phyloP scores from a whole-genome alignment of 2,113 vertebrate genomes.

The Eretmochelys imbricata region DNA sequence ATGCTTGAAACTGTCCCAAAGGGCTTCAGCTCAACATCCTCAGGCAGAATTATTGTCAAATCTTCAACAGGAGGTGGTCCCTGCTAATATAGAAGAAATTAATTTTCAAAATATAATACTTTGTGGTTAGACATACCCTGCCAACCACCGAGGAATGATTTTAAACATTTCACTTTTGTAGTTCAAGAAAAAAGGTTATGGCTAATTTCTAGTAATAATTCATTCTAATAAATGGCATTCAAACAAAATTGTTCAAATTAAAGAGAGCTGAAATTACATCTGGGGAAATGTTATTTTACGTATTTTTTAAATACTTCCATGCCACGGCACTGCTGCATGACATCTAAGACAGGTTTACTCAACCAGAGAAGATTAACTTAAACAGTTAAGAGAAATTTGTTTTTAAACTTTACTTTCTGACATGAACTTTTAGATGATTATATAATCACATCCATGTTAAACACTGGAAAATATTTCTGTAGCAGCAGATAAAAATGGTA shows the following conservation, averaged over 20 bases:
- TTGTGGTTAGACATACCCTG: background rate
- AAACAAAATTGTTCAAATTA: background rate
- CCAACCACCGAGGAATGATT: background rate
- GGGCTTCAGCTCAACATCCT: conserved; percentile 83
- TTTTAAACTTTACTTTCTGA: background rate
- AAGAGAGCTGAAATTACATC: background rate
- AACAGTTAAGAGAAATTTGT: background rate
- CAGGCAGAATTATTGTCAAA: conserved; percentile 82
- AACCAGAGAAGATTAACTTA: background rate
- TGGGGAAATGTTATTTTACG: background rate
- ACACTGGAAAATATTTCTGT: background rate
- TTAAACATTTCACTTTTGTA: background rate
- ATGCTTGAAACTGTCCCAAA: conserved; percentile 89
- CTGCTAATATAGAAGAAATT: conserved; percentile 71
- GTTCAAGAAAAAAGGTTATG: background rate
- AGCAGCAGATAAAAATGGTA: background rate
- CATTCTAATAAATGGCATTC: background rate
- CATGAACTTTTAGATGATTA: background rate
- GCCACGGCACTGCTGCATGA: fast-evolving
- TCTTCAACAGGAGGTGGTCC: conserved; percentile 89
- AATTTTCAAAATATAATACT: background rate
- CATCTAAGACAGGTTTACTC: background rate
- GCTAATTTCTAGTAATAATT: background rate
- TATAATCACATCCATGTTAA: background rate
- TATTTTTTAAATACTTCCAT: background rate